Base-by-base conservation (phyloP, 2,113 vertebrate genomes). In the Microcebus griseorufus region DNA sequence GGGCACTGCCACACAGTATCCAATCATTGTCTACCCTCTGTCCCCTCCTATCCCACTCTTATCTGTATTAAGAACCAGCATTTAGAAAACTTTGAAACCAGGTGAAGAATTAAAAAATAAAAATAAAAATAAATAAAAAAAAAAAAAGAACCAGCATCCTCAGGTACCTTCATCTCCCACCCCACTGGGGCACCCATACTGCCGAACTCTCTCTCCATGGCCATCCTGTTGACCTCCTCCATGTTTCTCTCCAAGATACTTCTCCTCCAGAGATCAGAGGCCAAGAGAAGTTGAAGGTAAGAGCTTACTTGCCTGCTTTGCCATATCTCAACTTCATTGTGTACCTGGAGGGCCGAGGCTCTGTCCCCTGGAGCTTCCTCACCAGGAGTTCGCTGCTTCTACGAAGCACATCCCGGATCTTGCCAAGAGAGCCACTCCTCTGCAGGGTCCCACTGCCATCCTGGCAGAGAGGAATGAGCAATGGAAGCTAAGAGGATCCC, bases 301-400 rank as follows among this genome's bases (percentile, higher is more conserved):
- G 42, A 20, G 39, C n/a, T 84, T 25, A 76, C 51, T 10, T 12
- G 45, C 23, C 76, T 76, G 73, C 55, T 90, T 53, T 70, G 81
- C 51, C 58, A 1, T 12, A 34, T 10, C n/a, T 62, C 84, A 25
- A 72, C 34, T 22, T 32, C 69, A 20, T 2, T 32, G 97, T 98
- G 94, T 97, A 99, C 97, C 99, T 99, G 32, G 99, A 99, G 53
- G 99, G 98, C 72, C 99, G 98, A 4, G 99, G 99, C 10, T 98
- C 99, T 0, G 99, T 99, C 67, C 99, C 99, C 97, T 99, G 99
- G 90, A 99, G 99, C 88, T 99, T 99, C 98, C 99, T 99, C 97
- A 99, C 99, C 98, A 99, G 97, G 98, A 99, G 98, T 97, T 99
- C 99, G 7, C 99, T 99, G 99, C 99, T 99, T 96, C 99, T 99